Conservation (phyloP, 2,113 vertebrate species). For the Corythornis cristatus region DNA sequence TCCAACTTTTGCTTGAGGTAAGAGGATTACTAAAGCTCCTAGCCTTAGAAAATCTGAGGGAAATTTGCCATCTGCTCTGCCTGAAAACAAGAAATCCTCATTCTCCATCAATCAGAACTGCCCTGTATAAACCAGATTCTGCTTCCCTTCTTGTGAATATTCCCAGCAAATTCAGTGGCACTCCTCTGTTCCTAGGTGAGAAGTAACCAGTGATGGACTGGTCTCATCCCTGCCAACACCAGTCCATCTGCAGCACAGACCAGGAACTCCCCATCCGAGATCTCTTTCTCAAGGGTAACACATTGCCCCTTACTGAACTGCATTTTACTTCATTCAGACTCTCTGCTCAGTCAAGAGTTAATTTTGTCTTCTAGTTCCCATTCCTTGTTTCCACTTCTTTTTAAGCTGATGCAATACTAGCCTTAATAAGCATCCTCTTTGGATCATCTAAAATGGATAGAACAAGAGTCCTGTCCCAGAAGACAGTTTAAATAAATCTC, state of each 20-base stretch:
- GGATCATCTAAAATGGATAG: not conserved
- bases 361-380: not conserved
- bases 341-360: not conserved
- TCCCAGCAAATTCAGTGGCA: not conserved
- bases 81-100: not conserved
- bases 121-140: not conserved
- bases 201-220: not conserved
- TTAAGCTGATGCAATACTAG: not conserved
- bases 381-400: rapidly evolving
- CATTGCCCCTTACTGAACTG: not conserved
- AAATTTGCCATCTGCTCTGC: not conserved
- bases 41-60: not conserved
- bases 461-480: not conserved
- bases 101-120: not conserved
- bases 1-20: not conserved
- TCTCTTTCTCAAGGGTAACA: not conserved
- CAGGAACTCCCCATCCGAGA: not conserved
- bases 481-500: not conserved
- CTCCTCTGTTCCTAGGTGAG: not conserved
- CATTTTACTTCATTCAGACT: not conserved
- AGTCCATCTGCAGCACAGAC: not conserved
- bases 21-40: not conserved
- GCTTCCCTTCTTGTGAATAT: not conserved
- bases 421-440: not conserved
- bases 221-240: not conserved